Evolutionary conservation across 2,113 vertebrate genomes (phyloP), one percentile per base, ranked within the genome.

Genomic region (Malaclemys terrapin): DNA sequence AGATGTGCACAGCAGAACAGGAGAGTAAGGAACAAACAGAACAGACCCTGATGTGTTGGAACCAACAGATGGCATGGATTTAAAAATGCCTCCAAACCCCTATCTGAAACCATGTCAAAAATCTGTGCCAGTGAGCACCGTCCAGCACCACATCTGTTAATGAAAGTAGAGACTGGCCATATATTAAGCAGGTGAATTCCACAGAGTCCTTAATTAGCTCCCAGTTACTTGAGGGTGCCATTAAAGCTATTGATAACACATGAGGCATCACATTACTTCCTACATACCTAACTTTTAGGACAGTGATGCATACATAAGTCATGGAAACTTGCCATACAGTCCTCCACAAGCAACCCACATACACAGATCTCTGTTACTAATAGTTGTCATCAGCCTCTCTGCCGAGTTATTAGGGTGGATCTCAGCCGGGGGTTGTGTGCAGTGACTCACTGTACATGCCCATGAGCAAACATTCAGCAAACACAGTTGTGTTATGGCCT

Each of bases 71-170:
- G 22, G 69, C 42, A 89, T 95, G 3, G 80, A 94, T 93, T 87
- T 31, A 90, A 91, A 87, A 83, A 10, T 82, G 35, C 57, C 38
- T 69, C 38, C 84, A 76, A 5, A 83, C 75, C 56, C 17, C 85
- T 86, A 17, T 31, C 78, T 85, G 85, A 92, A 97, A 85, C 29
- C 56, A 6, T 49, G 65, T 53, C 19, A 81, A 54, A 90, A 95
- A 35, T 12, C 87, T 85, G 62, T 54, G 35, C 69, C 79, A 75
- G 25, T 35, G 84, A 69, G 47, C 81, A 88, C 54, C 35, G 35
- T 94, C 56, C 50, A 45, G n/a, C 4, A 69, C 14, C 47, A 83
- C 17, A 1, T 79, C 78, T 59, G 49, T 20, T 25, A 52, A 80
- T 35, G 62, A 69, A 75, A 85, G 80, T 83, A 87, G 57, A 89